Base-by-base conservation (phyloP, 2,888 invertebrate genomes). In the Stramonita haemastoma region DNA sequence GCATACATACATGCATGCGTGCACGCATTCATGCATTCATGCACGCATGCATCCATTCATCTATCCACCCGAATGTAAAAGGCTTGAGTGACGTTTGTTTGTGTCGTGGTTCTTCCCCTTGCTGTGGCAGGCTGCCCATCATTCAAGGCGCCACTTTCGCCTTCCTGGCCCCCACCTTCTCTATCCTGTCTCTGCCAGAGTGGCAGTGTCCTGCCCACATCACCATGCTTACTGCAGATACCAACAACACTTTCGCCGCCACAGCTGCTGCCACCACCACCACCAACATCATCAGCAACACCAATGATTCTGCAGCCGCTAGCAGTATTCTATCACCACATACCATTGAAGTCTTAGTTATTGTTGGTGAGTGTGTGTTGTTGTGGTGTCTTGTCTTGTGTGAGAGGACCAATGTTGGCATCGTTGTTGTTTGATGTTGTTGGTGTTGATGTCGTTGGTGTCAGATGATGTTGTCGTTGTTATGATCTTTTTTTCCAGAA, bases 111-210 rank as follows among this genome's bases (percentile, higher is more conserved):
- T 66, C 66, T 66, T 66, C 19, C 1, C 66, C 66, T 66, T 66
- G 19, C 17, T 26, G 13, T 29, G 29, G 1, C 92, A 95, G 95
- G 87, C 91, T 96, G 26, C 95, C 95, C 0, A 95, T 96, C 56
- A 93, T 95, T 15, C 95, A 95, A 90, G 95, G 95, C 13, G 95
- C 93, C 0, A 94, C 95, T 0, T 95, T 95, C 90, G 92, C 95
- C 0, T 95, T 95, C 91, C 90, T 95, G 13, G 92, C 93, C 4
- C 95, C 95, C 0, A 93, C 94, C 2, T 93, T 94, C 83, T 93
- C 95, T 32, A 94, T 95, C 17, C 91, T 95, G 29, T 91, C 92
- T 5, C 91, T 94, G 22, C 93, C 93, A 0, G 77, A 93, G 77
- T 94, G 94, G 94, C 87, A 93, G 34, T 95, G 94, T 88, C 92